These are phyloP conservation scores for Platorchestia sp. DNA, from an alignment of 1,140 invertebrate species.

Conservation along the genomic window DNA sequence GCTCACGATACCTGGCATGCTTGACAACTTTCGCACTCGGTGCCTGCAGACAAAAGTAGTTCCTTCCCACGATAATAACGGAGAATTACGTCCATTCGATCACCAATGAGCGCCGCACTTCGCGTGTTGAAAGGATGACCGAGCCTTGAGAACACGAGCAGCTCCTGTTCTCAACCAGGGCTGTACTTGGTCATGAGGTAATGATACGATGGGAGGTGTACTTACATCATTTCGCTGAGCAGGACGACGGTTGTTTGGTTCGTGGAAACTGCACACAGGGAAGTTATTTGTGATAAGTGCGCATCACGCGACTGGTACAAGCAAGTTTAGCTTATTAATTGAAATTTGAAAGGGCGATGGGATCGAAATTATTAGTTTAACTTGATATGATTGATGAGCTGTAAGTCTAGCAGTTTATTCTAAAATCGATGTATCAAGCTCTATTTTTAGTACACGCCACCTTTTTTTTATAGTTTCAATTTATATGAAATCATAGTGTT, in stretches of 20 bases:
- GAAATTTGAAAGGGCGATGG: too few species aligned
- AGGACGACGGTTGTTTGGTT: background rate
- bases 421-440: too few species aligned
- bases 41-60: background rate
- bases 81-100: background rate
- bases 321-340: too few species aligned
- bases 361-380: too few species aligned
- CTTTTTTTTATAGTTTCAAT: too few species aligned
- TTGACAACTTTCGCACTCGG: background rate
- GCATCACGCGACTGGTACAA: too few species aligned
- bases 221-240: background rate
- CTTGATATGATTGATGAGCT: too few species aligned
- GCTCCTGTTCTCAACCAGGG: background rate
- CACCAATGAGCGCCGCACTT: background rate
- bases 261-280: background rate
- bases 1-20: background rate
- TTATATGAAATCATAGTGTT: too few species aligned
- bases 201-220: background rate
- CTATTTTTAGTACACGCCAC: too few species aligned
- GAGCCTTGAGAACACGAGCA: background rate
- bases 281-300: background rate
- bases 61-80: background rate
- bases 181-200: background rate
- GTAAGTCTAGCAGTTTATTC: too few species aligned
- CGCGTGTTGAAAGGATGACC: background rate